Percentiles rank a stretch among this genome's conserved stretches.
Conservation (phyloP, 2,113 vertebrate genomes). For the Chlamydotis undulata region DNA sequence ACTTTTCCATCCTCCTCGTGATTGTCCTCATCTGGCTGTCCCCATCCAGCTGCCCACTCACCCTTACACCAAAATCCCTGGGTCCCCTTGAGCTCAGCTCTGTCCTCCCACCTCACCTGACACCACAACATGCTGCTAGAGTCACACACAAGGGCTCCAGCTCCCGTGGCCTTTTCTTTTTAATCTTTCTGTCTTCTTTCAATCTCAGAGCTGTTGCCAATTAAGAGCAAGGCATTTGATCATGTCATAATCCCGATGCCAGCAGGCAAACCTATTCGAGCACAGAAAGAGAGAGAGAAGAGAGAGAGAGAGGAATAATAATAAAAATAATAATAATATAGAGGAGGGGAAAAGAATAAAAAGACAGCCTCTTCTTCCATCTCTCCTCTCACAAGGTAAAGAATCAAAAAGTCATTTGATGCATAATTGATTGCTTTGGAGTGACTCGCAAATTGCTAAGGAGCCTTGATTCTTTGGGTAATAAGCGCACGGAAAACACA, state of each 20-base stretch:
- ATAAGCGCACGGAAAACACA: slow-evolving; percentile 54
- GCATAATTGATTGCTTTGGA: slow-evolving; percentile 80
- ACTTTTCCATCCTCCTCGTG: neutral
- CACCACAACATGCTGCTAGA: neutral
- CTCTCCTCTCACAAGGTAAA: slow-evolving; percentile 68
- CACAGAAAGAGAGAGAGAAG: neutral
- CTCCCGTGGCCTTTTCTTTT: neutral
- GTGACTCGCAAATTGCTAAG: slow-evolving; percentile 64
- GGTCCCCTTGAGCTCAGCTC: neutral
- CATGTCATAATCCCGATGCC: slow-evolving; percentile 43
- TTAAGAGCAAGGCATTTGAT: slow-evolving; percentile 69
- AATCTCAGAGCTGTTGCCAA: slow-evolving; percentile 52
- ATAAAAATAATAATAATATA: slow-evolving; percentile 62
- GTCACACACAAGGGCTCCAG: neutral
- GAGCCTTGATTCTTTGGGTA: slow-evolving; percentile 67
- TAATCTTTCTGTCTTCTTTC: slow-evolving; percentile 11
- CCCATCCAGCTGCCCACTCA: neutral
- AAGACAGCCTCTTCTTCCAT: slow-evolving; percentile 6
- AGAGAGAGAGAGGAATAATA: slow-evolving; percentile 25
- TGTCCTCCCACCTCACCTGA: neutral
- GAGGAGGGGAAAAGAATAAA: slow-evolving; percentile 22
- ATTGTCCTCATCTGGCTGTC: neutral
- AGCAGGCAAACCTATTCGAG: slow-evolving; percentile 57
- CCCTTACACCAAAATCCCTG: neutral
- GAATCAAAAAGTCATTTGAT: slow-evolving; percentile 79